Conservation (phyloP, 2,888 invertebrate species). For the Autographa pulchrina region DNA sequence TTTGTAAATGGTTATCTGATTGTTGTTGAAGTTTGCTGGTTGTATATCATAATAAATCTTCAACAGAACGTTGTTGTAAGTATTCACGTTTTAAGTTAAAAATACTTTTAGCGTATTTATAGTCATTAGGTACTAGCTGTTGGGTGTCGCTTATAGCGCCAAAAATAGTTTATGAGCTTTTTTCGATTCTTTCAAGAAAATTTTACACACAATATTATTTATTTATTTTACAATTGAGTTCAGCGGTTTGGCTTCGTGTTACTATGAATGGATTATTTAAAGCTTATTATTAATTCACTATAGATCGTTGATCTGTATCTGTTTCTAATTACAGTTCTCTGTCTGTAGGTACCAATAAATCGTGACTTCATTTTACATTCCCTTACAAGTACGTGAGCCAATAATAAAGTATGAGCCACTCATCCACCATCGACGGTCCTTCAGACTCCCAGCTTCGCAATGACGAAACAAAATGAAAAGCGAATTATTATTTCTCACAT, state of each 20-base stretch:
- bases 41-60: background rate
- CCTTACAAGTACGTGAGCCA: constrained; percentile 79
- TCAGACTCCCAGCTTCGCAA: constrained; percentile 77
- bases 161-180: no score
- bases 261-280: background rate
- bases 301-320: constrained; percentile 54
- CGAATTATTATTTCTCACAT: constrained; percentile 83
- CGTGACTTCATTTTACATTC: constrained; percentile 84
- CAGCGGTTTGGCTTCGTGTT: background rate
- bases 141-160: no score
- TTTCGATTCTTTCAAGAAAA: no score
- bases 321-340: constrained; percentile 40
- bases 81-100: no score
- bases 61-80: no score
- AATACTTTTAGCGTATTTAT: no score
- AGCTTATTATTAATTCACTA: constrained; percentile 51
- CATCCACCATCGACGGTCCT: constrained; percentile 81
- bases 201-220: no score
- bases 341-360: constrained; percentile 61
- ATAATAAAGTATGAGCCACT: constrained; percentile 86
- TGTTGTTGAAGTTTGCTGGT: background rate
- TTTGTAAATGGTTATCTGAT: background rate
- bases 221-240: background rate
- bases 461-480: constrained; percentile 83
- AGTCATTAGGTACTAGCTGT: no score